Conservation (phyloP, 2,888 invertebrate genomes). For the Myopa testacea region DNA sequence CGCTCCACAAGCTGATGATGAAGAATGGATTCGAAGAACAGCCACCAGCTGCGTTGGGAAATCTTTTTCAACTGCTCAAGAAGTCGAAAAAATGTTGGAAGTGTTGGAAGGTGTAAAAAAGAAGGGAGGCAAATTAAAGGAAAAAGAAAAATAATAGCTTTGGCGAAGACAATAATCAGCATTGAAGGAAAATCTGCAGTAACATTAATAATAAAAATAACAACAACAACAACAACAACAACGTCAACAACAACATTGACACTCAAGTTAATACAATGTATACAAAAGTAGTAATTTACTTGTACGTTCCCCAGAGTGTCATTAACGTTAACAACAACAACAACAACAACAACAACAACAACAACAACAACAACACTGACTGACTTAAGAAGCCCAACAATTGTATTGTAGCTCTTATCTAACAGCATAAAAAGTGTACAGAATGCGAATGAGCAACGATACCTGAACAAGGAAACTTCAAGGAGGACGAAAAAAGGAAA, state of each 20-base stretch:
- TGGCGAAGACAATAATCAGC: conserved; percentile 13
- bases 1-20: background rate
- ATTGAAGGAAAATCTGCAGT: background rate
- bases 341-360: conserved; percentile 52
- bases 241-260: conserved; percentile 21
- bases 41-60: background rate
- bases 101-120: background rate
- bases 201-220: conserved; percentile 21
- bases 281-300: conserved; percentile 46
- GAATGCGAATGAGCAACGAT: conserved; percentile 33
- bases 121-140: background rate
- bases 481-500: too few relatives aligned
- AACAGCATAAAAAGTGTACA: conserved; percentile 27
- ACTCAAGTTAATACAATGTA: conserved; percentile 36
- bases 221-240: conserved; percentile 13
- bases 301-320: conserved; percentile 46
- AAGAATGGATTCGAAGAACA: background rate
- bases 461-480: background rate
- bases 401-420: conserved; percentile 44
- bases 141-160: conserved; percentile 7
- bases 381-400: conserved; percentile 43
- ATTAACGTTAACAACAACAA: conserved; percentile 58
- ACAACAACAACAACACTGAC: conserved; percentile 44
- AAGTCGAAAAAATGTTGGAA: background rate
- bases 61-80: background rate